Base-by-base conservation (phyloP, 2,113 vertebrate genomes). In the Pseudorhombus dupliciocellatus region DNA sequence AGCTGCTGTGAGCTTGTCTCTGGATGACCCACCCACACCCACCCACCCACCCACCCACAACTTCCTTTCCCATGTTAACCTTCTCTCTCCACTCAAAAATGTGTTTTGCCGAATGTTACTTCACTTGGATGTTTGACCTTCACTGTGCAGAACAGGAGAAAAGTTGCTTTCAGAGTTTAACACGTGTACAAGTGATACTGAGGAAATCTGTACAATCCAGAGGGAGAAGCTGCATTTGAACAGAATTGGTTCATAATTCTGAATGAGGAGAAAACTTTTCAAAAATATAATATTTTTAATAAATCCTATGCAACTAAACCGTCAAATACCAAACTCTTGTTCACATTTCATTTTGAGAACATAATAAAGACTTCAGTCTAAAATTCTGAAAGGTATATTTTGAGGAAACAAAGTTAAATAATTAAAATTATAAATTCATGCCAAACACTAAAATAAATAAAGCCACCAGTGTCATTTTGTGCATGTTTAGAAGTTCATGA, bases 1-100 rank as follows among this genome's bases (percentile, higher is more conserved):
- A 61, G 73, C 61, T 73, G 76, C 70, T 76, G 46, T 61, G 59
- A 48, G 57, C 20, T 75, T 51, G 67, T 74, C 73, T 76, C 73
- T 31, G 28, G 30, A 46, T 57, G 53, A 25, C 58, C 37, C 55
- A 44, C 71, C 40, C 54, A 53, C 64, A 62, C 61, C 48, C 80
- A 24, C 63, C 46, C 54, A 50, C 71, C 30, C 53, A 52, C 63
- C 8, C 77, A 30, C 54, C 37, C 70, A 14, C 59, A 26, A 53
- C 70, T 74, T 75, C 66, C 72, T 80, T 56, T 63, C 44, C 50
- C 22, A 37, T 73, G 59, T 63, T 42, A 28, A 48, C 34, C 40
- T 66, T 73, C 40, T 46, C 59, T 53, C 40, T 67, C 26, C 24
- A 54, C 78, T 75, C 86, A 18, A 44, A 51, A 26, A 22, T 22